phyloP scores from a whole-genome alignment of 2,797 vertebrate species.

The Hyperoplus immaculatus region DNA sequence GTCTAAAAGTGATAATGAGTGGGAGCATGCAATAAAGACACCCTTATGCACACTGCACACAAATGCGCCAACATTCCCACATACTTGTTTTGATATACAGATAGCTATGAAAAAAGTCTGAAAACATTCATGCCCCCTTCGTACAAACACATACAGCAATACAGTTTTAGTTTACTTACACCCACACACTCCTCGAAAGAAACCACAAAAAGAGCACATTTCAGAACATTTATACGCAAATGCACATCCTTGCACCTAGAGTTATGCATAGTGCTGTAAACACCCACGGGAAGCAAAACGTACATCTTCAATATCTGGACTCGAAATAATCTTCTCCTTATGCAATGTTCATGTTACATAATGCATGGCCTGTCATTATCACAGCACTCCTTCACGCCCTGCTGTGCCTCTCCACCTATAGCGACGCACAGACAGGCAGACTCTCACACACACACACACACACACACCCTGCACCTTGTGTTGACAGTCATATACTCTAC shows the following conservation, averaged over 20 bases:
- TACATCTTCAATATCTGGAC: slow-evolving; percentile 80
- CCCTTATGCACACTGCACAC: slow-evolving; percentile 66
- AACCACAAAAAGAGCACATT: slow-evolving; percentile 55
- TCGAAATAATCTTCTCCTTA: slow-evolving; percentile 82
- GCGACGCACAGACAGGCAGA: slow-evolving; percentile 63
- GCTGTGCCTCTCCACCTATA: slow-evolving; percentile 81
- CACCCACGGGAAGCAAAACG: slow-evolving; percentile 67
- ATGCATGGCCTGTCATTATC: slow-evolving; percentile 85
- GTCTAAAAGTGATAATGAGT: slow-evolving; percentile 79
- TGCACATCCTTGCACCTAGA: slow-evolving; percentile 48
- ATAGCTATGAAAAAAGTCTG: slow-evolving; percentile 76
- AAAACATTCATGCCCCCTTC: slow-evolving; percentile 76
- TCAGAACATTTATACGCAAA: slow-evolving; percentile 64
- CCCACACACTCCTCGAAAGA: slow-evolving; percentile 73
- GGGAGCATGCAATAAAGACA: slow-evolving; percentile 73
- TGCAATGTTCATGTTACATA: slow-evolving; percentile 85
- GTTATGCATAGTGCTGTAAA: slow-evolving; percentile 44
- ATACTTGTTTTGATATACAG: slow-evolving; percentile 81
- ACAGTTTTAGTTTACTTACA: slow-evolving; percentile 70
- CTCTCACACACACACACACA: slow-evolving; percentile 52
- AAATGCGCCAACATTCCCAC: slow-evolving; percentile 78
- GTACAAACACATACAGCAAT: slow-evolving; percentile 70
- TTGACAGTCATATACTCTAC: slow-evolving; percentile 81
- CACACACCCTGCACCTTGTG: slow-evolving; percentile 74
- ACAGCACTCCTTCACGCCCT: slow-evolving; percentile 79